A percentile compares a stretch with the other conserved stretches of the same genome.
These are phyloP conservation scores for Apogon hyalosoma DNA, from an alignment of 2,797 vertebrate species.

Conservation along the genomic window DNA sequence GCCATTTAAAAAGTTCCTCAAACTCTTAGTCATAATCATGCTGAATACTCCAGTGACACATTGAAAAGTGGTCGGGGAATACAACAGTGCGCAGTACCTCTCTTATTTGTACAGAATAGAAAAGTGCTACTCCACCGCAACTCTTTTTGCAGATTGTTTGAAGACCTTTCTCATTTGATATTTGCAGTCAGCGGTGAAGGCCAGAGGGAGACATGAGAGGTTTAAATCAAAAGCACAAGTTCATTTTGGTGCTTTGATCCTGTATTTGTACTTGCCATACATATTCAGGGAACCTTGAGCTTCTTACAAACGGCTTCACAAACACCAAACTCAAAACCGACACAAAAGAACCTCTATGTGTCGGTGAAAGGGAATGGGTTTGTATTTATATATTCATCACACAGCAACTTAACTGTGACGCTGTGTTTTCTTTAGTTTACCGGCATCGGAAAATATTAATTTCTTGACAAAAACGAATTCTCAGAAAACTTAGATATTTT, in stretches of 20 bases:
- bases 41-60: no score
- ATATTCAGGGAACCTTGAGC: slow-evolving; percentile 24
- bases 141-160: background rate
- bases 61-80: background rate
- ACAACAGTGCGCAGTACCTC: background rate
- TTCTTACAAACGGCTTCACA: background rate
- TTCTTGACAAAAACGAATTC: no score
- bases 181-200: slow-evolving; percentile 4
- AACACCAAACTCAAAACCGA: slow-evolving; percentile 7
- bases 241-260: slow-evolving; percentile 7
- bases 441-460: no score
- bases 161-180: background rate
- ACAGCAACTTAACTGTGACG: no score
- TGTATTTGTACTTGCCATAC: slow-evolving; percentile 30
- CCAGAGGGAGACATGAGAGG: background rate
- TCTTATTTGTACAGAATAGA: slow-evolving; percentile 4
- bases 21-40: no score
- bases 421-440: no score
- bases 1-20: no score
- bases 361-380: background rate
- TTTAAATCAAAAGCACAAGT: slow-evolving; percentile 7
- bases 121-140: background rate
- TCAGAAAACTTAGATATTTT: no score
- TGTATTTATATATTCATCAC: background rate
- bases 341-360: background rate